Evolutionary conservation across 2,113 vertebrate species (phyloP).

Genomic region (Podiceps cristatus): DNA sequence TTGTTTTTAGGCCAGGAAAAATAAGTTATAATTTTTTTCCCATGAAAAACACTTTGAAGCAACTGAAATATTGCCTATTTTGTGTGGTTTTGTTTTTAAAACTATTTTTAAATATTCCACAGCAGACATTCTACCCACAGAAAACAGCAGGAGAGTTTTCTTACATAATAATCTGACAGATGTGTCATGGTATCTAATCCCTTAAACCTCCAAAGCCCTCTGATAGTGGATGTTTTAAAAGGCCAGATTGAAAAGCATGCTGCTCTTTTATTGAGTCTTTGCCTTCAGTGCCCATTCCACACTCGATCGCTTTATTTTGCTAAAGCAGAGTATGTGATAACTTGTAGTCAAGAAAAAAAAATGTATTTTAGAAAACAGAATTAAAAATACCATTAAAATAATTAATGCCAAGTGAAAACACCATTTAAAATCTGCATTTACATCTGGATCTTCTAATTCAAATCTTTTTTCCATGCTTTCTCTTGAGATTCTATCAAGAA

Average conservation of each 20-base stretch:
- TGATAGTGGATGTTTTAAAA: conserved; percentile 82
- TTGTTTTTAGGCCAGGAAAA: conserved; percentile 20
- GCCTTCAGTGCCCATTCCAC: conserved; percentile 68
- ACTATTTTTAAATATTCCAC: conserved; percentile 52
- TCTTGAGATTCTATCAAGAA: conserved; percentile 2
- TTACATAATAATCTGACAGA: conserved; percentile 86
- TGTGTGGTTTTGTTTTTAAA: not conserved
- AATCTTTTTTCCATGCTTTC: not conserved
- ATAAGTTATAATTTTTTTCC: not conserved
- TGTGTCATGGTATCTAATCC: conserved; percentile 85
- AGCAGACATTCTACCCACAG: conserved; percentile 58
- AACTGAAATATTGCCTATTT: conserved; percentile 15
- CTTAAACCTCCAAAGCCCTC: conserved; percentile 83
- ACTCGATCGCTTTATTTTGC: conserved; percentile 65
- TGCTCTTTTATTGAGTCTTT: conserved; percentile 83
- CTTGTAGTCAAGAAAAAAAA: conserved; percentile 57
- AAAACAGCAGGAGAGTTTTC: conserved; percentile 77
- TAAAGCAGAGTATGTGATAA: conserved; percentile 48
- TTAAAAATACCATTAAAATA: conserved; percentile 42
- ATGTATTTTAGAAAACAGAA: not conserved
- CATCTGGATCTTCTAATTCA: not conserved
- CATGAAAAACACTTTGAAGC: conserved; percentile 24
- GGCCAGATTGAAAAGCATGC: conserved; percentile 80
- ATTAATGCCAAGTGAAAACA: not conserved
- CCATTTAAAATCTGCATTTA: not conserved